Base-by-base conservation (phyloP, 1,140 invertebrate genomes). In the Linepithema humile region DNA sequence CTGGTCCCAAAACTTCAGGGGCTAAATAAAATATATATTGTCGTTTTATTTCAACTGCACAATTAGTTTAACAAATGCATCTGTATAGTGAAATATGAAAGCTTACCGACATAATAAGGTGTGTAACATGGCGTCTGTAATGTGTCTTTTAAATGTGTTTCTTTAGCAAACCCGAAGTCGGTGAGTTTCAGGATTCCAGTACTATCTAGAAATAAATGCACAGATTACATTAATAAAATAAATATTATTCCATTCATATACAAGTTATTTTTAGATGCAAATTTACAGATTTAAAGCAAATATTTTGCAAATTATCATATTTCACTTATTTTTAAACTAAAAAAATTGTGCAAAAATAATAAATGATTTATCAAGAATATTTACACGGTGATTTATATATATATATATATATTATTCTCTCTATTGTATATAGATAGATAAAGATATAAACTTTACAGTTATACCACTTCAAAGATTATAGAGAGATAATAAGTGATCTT, bases 111-210 rank as follows among this genome's bases (percentile, higher is more conserved):
- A 95, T 99, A 99, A 93, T 99, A 99, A 3, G 99, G 99, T 12
- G 99, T 99, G 92, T 99, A 99, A 94, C 99, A 99, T 2, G 99
- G 99, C 0, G 99, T 99, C 94, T 99, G 98, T 82, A 99, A 94
- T 0, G 97, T 97, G 64, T 98, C 97, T 83, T 97, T 96, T n/a
- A 96, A 95, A 82, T 97, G 95, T 0, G 97, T 98, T 94, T 99
- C 98, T 94, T 99, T 99, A n/a, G 99, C 99, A 96, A 99, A 99
- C n/a, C 99, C 99, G 95, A 99, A 99, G 95, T 99, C 99, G 48
- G 99, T 99, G 85, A 99, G 95, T 95, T 99, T 99, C 53, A 99
- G 95, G 85, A 98, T 95, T 38, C 97, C 98, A 89, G 95, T 95
- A 5, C 94, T 95, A 88, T 96, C 96, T 94, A 93, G 90, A 91